Evolutionary conservation across 35 echinoderm and acorn worm species (phyloP).

Genomic region (Heliocidaris erythrogramma): DNA sequence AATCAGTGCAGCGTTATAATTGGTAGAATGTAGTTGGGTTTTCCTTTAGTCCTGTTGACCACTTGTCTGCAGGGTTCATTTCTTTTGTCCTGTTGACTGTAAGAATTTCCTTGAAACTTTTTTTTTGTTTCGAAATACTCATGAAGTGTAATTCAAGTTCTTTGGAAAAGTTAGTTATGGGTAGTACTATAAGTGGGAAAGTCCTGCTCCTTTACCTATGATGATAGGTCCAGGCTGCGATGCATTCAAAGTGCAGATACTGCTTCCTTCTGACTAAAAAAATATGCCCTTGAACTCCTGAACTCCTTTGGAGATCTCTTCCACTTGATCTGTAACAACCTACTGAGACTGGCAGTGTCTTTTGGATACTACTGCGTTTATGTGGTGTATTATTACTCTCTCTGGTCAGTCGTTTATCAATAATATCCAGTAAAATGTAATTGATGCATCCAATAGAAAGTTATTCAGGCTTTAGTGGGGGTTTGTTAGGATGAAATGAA

Average conservation of each 20-base stretch:
- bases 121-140: not conserved
- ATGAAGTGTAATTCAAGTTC: not conserved
- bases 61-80: too few species aligned
- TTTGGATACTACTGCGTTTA: too few species aligned
- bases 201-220: not conserved
- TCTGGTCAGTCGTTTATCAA: too few species aligned
- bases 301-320: not conserved
- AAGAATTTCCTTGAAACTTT: not conserved
- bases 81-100: not conserved
- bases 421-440: not conserved
- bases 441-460: not conserved
- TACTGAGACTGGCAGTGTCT: too few species aligned
- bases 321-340: too few species aligned
- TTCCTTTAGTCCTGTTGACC: too few species aligned
- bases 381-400: too few species aligned
- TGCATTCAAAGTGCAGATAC: not conserved
- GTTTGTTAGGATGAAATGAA: not conserved
- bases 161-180: not conserved
- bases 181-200: not conserved
- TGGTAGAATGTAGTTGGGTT: too few species aligned
- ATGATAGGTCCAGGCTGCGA: constrained; percentile 10
- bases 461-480: not conserved
- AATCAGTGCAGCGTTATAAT: too few species aligned
- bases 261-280: not conserved
- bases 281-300: not conserved